A percentile compares a stretch with the other conserved stretches of the same genome.
These are phyloP conservation scores for Falco rusticolus DNA, from an alignment of 2,797 vertebrate species.

Conservation along the genomic window DNA sequence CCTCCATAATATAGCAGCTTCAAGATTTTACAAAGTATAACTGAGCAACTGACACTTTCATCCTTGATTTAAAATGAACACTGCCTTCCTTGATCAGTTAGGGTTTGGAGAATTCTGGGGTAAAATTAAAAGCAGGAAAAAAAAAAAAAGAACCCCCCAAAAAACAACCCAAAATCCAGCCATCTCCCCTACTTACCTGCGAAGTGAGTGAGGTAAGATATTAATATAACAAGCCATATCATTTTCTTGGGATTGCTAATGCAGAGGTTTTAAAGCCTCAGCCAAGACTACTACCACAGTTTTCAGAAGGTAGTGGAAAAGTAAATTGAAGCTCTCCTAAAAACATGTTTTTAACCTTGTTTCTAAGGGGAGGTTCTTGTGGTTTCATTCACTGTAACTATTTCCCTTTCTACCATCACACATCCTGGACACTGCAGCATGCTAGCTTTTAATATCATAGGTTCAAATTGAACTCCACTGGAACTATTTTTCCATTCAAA, in stretches of 20 bases:
- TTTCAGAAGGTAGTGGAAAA: not conserved
- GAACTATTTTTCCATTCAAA: not conserved
- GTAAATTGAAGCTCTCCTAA: not conserved
- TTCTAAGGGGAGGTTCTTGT: slow-evolving; percentile 21
- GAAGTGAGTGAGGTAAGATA: not conserved
- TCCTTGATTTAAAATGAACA: not conserved
- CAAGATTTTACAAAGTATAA: not conserved
- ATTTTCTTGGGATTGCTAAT: not conserved
- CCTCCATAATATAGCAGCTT: not conserved
- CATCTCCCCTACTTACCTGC: not conserved
- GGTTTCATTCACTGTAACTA: slow-evolving; percentile 10
- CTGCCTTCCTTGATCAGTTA: not conserved
- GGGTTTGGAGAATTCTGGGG: not conserved
- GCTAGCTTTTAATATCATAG: not conserved
- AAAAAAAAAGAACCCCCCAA: too few species aligned
- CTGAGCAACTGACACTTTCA: not conserved
- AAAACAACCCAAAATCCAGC: not conserved
- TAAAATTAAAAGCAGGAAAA: not conserved
- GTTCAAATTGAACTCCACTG: not conserved
- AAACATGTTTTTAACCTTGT: slow-evolving; percentile 8
- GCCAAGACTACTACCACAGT: not conserved
- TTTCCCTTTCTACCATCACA: not conserved
- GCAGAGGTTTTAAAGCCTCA: not conserved
- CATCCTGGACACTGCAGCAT: not conserved
- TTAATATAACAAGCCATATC: not conserved